These are phyloP conservation scores for Mormyrus lacerda DNA, from an alignment of 2,113 vertebrate genomes.

Conservation along the genomic window DNA sequence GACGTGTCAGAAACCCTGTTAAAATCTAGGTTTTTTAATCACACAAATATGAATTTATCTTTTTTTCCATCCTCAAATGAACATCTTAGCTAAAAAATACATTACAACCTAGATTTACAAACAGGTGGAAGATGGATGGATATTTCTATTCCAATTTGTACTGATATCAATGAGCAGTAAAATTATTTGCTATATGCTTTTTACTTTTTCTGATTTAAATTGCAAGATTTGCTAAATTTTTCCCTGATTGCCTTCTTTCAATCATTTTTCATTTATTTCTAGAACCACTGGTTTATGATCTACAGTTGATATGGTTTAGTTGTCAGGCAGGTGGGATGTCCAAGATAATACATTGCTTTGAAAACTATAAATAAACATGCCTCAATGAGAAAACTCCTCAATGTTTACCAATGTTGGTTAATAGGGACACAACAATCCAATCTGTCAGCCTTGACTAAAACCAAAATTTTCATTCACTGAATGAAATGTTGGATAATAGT, in stretches of 20 bases:
- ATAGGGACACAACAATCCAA: neutral
- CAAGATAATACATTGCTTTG: neutral
- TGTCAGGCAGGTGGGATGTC: neutral
- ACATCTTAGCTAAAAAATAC: no score
- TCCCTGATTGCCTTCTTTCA: neutral
- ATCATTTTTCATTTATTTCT: neutral
- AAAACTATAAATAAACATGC: constrained; percentile 1
- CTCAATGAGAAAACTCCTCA: neutral
- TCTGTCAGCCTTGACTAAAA: neutral
- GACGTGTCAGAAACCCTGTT: no score
- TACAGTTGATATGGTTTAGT: neutral
- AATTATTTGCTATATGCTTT: neutral
- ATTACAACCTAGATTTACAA: neutral
- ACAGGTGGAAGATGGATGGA: neutral
- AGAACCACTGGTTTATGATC: neutral
- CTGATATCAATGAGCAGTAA: neutral
- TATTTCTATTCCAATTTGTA: neutral
- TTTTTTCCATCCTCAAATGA: no score
- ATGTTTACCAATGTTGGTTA: neutral
- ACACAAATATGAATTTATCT: no score
- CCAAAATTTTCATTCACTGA: constrained; percentile 8
- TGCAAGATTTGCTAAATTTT: neutral
- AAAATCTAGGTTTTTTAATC: no score
- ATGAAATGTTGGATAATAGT: constrained; percentile 2
- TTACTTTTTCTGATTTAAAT: neutral